Percentiles rank a stretch among this genome's conserved stretches.
Evolutionary conservation across 2,797 vertebrate genomes (phyloP).

Genomic region (Myotis vivesi): DNA sequence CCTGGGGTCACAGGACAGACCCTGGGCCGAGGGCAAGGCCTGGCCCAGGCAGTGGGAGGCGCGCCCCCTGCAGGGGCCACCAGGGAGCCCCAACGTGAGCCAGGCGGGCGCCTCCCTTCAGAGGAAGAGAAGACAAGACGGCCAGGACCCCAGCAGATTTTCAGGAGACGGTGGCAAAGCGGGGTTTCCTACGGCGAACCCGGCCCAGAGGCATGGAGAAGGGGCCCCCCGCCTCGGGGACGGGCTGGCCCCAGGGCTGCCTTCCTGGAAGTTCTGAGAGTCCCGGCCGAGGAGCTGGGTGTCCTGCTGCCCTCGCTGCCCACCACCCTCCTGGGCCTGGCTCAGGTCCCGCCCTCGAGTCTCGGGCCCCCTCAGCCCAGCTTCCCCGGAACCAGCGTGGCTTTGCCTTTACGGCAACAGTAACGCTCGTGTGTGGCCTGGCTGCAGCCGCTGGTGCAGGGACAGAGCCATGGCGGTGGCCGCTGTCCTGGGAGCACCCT

Average conservation of each 20-base stretch:
- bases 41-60: neutral
- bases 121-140: neutral
- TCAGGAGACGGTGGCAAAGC: fast-evolving
- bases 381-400: neutral
- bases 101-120: fast-evolving
- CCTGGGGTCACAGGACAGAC: constrained; percentile 66
- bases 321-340: neutral
- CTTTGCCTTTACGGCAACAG: neutral
- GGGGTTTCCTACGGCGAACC: too few species aligned
- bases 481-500: fast-evolving
- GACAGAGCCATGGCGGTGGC: neutral
- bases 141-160: neutral
- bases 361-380: neutral
- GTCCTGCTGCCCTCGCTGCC: neutral
- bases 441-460: neutral
- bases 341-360: too few species aligned
- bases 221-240: too few species aligned
- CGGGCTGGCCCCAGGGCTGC: fast-evolving
- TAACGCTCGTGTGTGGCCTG: neutral
- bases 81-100: fast-evolving
- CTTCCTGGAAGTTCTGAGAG: neutral
- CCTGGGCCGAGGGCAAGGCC: neutral
- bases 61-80: fast-evolving
- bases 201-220: too few species aligned
- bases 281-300: neutral